These are phyloP conservation scores for Psettodes erumei DNA, from an alignment of 2,113 vertebrate species.

Conservation along the genomic window DNA sequence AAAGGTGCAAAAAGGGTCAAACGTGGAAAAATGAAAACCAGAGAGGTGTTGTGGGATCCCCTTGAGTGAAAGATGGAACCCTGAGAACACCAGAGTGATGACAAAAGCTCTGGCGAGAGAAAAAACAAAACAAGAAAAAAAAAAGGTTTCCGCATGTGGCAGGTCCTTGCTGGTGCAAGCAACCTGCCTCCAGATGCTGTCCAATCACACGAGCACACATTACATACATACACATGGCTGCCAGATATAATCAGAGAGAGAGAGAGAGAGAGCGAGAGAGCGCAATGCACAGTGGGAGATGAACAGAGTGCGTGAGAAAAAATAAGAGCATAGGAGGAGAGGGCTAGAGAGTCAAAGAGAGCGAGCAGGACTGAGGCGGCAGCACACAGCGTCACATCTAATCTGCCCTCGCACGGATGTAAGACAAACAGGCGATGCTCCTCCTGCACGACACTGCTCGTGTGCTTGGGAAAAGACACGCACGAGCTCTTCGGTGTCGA, in stretches of 20 bases:
- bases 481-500: neutral
- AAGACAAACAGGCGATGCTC: slow-evolving; percentile 35
- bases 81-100: slow-evolving; percentile 53
- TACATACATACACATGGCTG: slow-evolving; percentile 45
- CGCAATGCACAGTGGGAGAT: slow-evolving; percentile 39
- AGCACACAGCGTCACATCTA: slow-evolving; percentile 40
- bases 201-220: slow-evolving; percentile 47
- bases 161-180: slow-evolving; percentile 56
- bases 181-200: slow-evolving; percentile 75
- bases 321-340: slow-evolving; percentile 37
- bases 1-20: neutral
- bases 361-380: slow-evolving; percentile 25
- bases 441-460: slow-evolving; percentile 42
- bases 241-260: slow-evolving; percentile 45
- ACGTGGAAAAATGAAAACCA: slow-evolving; percentile 16
- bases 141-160: slow-evolving; percentile 57
- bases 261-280: slow-evolving; percentile 1
- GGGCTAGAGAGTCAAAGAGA: slow-evolving; percentile 48
- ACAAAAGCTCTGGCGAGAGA: slow-evolving; percentile 48
- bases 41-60: slow-evolving; percentile 34
- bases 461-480: slow-evolving; percentile 22
- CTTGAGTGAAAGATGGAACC: slow-evolving; percentile 52
- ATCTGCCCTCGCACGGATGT: slow-evolving; percentile 43
- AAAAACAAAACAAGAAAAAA: too few species aligned
- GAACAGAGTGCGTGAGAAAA: slow-evolving; percentile 37